Base-by-base conservation (phyloP, 2,888 invertebrate species). In the Orchesellides sinensis region DNA sequence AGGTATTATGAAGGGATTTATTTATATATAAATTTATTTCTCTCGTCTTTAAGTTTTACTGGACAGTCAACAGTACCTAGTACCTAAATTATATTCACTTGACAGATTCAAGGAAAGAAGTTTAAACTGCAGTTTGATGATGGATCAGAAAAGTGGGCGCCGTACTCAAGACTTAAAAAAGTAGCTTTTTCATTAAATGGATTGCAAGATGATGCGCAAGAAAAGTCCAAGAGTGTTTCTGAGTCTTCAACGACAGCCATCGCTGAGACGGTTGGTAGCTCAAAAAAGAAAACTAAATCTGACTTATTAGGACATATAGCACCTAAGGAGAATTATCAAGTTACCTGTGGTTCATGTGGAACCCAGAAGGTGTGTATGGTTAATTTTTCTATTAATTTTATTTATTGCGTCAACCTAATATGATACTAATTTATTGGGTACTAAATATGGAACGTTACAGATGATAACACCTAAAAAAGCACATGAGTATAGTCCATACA, bases 101-200 rank as follows among this genome's bases (percentile, higher is more conserved):
- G 10, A 6, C 29, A 87, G 87, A 84, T 87, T 19, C 84, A 85
- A 47, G 83, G 85, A 17, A 75, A 81, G 40, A 81, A 79, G 25
- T 79, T 86, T 25, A 83, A 86, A 61, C 75, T 88, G 10, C 56
- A 83, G n/a, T 88, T 87, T 65, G 85, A 83, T 10, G 88, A 88
- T 70, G 87, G 84, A 25, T 85, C 88, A 5, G 77, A 86, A 40
- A 75, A 85, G 65, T 86, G 86, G 87, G 86, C 87, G 10, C 68
- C 80, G 2, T 74, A 83, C 17, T 86, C 84, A 8, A 74, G 85
- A 70, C 47, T 87, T 5, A 88, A 85, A 63, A 85, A 86, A 23
- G 40, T 87, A 0, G 72, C 80, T 0, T 78, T 83, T 49, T 56
- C 83, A 2, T 69, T 79, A 1, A n/a, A n/a, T n/a, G n/a, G n/a